A percentile compares a stretch with the other conserved stretches of the same genome.
phyloP scores from a whole-genome alignment of 2,797 vertebrate genomes.

The Pelobates cultripes region DNA sequence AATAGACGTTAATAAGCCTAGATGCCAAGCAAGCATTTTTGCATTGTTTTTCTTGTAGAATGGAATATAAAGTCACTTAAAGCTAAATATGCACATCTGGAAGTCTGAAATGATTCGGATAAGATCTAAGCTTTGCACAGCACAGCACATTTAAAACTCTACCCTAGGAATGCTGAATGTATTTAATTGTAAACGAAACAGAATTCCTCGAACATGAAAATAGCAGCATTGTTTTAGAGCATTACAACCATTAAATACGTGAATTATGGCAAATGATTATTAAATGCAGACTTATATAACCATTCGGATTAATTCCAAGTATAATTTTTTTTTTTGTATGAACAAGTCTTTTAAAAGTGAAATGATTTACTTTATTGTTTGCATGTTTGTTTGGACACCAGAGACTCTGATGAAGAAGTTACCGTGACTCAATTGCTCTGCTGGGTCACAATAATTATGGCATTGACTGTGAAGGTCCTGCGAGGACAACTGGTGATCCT shows the following conservation, averaged over 20 bases:
- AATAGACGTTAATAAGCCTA: not conserved
- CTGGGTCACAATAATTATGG: too few species aligned
- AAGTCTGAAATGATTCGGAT: conserved; percentile 1
- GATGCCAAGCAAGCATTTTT: conserved; percentile 7
- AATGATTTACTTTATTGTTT: too few species aligned
- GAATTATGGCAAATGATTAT: not conserved
- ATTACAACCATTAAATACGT: not conserved
- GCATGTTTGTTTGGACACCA: too few species aligned
- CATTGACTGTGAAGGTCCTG: too few species aligned
- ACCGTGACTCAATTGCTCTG: too few species aligned
- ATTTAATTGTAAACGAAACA: conserved; percentile 3
- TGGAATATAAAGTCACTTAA: conserved; percentile 1
- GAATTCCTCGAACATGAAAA: not conserved
- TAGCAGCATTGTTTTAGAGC: not conserved
- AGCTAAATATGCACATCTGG: conserved; percentile 33
- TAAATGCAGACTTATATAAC: not conserved
- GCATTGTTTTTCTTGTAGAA: not conserved
- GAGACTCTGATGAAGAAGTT: too few species aligned
- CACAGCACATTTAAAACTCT: not conserved
- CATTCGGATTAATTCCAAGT: not conserved
- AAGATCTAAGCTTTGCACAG: conserved; percentile 16
- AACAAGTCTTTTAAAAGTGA: too few species aligned
- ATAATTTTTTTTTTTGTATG: too few species aligned
- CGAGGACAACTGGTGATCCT: too few species aligned
- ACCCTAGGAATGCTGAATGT: not conserved